Conservation (phyloP, 2,797 vertebrate genomes). For the Cacajao melanocephalus region DNA sequence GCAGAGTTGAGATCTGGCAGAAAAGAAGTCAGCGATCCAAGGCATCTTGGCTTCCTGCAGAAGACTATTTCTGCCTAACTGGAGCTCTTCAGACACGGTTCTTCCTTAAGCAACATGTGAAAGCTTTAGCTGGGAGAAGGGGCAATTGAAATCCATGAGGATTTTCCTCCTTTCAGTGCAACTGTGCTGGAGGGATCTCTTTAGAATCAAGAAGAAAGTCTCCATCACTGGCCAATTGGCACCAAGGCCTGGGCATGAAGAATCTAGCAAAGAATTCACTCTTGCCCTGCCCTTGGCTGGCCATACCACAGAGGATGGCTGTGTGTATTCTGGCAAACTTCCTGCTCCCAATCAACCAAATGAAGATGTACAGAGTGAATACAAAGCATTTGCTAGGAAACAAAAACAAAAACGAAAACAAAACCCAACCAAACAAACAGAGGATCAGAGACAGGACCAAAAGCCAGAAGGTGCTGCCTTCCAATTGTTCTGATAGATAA, state of each 20-base stretch:
- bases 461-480: constrained; percentile 1
- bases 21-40: neutral
- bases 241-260: neutral
- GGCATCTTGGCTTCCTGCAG: neutral
- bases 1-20: neutral
- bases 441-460: neutral
- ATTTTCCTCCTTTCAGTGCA: neutral
- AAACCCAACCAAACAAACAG: neutral
- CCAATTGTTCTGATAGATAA: neutral
- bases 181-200: neutral
- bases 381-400: neutral
- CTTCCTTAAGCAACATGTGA: neutral
- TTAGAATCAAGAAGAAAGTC: neutral
- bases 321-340: constrained; percentile 12
- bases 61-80: neutral
- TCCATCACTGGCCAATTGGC: neutral
- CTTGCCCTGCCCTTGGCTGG: neutral
- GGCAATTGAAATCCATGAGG: neutral
- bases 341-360: neutral
- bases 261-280: neutral
- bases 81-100: neutral
- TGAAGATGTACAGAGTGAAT: constrained; percentile 1
- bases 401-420: neutral
- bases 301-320: neutral
- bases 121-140: neutral